Conservation (phyloP, 1,140 invertebrate species). For the Andrena cerasifolii region DNA sequence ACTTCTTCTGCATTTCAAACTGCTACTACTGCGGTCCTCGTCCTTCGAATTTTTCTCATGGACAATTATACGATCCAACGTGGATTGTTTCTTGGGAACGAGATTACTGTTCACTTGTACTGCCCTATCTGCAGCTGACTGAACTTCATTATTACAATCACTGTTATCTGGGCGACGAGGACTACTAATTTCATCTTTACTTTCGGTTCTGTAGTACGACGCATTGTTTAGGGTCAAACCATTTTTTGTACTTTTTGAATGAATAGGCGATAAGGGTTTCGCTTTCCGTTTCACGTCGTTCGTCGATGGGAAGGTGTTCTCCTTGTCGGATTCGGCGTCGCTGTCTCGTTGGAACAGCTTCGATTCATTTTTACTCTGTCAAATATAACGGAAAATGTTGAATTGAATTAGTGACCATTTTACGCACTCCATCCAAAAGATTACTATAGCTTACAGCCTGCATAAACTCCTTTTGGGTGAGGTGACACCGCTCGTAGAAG, state of each 20-base stretch:
- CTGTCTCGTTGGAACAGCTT: neutral
- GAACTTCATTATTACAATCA: neutral
- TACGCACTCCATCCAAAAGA: too few relatives aligned
- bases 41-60: neutral
- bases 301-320: conserved; percentile 52
- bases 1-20: neutral
- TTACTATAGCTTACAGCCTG: conserved; percentile 52
- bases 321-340: conserved; percentile 66
- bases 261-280: conserved; percentile 6
- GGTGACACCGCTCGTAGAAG: conserved; percentile 67
- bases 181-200: neutral
- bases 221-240: neutral
- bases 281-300: conserved; percentile 48
- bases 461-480: conserved; percentile 58
- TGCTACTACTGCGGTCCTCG: neutral
- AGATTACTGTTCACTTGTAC: neutral
- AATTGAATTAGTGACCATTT: neutral
- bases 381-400: neutral
- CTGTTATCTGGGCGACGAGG: neutral
- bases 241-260: conserved; percentile 23
- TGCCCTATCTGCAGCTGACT: neutral
- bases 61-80: neutral
- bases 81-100: neutral
- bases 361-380: neutral
- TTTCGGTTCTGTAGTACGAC: neutral